Conservation (phyloP, 2,113 vertebrate genomes). For the Acrocephalus kingi region DNA sequence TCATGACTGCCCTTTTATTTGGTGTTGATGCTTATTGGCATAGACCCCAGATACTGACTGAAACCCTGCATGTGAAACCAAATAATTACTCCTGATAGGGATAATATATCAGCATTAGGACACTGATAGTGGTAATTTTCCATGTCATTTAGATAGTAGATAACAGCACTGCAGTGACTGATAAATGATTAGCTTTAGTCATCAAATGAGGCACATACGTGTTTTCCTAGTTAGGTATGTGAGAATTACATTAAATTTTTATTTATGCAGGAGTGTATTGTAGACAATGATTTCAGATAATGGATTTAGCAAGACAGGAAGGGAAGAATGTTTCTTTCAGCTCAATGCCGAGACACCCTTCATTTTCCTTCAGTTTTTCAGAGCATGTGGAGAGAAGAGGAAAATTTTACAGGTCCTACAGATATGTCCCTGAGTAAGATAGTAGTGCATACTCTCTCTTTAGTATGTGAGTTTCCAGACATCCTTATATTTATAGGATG, state of each 20-base stretch:
- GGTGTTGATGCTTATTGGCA: constrained; percentile 29
- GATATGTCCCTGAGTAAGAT: not conserved
- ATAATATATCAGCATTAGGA: constrained; percentile 41
- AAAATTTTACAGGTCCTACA: not conserved
- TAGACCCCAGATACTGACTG: constrained; percentile 28
- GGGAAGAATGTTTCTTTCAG: not conserved
- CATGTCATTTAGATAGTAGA: constrained; percentile 41
- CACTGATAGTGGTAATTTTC: constrained; percentile 48
- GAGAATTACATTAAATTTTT: constrained; percentile 11
- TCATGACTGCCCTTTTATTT: constrained; percentile 24
- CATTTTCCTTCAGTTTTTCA: not conserved
- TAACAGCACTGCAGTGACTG: not conserved
- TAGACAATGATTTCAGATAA: not conserved
- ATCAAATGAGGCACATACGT: not conserved
- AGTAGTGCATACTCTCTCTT: not conserved
- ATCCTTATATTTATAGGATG: not conserved
- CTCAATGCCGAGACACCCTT: not conserved
- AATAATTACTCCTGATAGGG: constrained; percentile 50
- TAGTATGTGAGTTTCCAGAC: not conserved
- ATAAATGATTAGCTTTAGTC: constrained; percentile 13
- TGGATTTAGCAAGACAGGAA: not conserved
- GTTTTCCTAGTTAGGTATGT: not conserved
- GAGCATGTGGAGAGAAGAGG: not conserved
- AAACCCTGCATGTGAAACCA: constrained; percentile 32
- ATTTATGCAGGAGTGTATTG: not conserved